Percentiles rank a stretch among this genome's conserved stretches.
phyloP scores from a whole-genome alignment of 2,113 vertebrate genomes.

The Ramphastos sulfuratus region DNA sequence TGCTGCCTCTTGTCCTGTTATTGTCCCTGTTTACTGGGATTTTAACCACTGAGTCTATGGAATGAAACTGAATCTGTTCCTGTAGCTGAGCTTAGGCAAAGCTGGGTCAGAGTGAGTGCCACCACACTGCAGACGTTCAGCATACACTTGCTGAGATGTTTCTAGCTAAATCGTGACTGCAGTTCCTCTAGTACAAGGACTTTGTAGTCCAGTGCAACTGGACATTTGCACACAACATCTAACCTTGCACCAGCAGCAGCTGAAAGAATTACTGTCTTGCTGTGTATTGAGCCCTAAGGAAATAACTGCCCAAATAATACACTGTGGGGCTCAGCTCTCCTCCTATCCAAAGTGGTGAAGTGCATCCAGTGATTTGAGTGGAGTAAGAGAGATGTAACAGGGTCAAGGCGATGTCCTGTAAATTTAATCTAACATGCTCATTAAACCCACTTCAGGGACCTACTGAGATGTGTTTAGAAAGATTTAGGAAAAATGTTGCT shows the following conservation, averaged over 20 bases:
- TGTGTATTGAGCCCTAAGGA: not conserved
- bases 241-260: not conserved
- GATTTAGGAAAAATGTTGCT: not conserved
- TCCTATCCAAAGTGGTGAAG: not conserved
- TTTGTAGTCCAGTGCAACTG: not conserved
- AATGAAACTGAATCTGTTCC: no score
- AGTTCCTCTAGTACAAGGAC: not conserved
- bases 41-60: not conserved
- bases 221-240: not conserved
- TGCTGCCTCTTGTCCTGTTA: no score
- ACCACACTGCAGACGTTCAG: not conserved
- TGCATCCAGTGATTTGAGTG: not conserved
- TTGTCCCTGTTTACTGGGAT: not conserved
- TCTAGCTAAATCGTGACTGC: not conserved
- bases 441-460: no score
- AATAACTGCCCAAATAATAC: not conserved
- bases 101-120: not conserved
- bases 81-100: no score
- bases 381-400: not conserved
- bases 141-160: accelerated
- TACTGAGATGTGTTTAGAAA: not conserved
- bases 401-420: not conserved
- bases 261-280: not conserved
- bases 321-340: not conserved
- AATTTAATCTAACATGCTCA: not conserved